Evolutionary conservation across 2,888 invertebrate genomes (phyloP), one percentile per base, ranked within the genome.

Genomic region (Eilema depressum): DNA sequence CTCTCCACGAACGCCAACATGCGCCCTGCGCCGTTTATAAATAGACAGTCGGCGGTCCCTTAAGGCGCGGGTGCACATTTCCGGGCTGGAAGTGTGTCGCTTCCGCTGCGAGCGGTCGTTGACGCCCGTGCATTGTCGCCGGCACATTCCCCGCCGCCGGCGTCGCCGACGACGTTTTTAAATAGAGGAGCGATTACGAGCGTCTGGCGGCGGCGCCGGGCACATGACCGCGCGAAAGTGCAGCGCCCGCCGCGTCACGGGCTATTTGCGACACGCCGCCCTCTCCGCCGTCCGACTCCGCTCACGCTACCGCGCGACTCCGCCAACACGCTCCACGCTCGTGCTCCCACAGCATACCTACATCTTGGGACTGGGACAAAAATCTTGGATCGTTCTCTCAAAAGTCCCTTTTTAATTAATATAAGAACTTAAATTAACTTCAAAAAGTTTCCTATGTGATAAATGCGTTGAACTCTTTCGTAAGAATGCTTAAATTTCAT

Each of bases 51-150:
- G 84, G 86, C 91, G 89, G 91, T 94, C 94, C 94, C 94, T 94
- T 93, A 93, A 94, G 94, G 91, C 94, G 93, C 92, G 90, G 89
- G 93, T 90, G 91, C 89, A 89, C 89, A 91, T 93, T 95, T 95
- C 95, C 95, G 95, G 94, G 93, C 93, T 94, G 94, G 94, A 94
- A 95, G 94, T 94, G 92, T 93, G 93, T 90, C 93, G 94, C 92
- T 95, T 95, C 95, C 95, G 95, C 89, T 89, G 91, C 89, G 89
- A 87, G 92, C 93, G 95, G 94, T 94, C 95, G 92, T 94, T 94
- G 94, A 94, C 94, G 92, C 91, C 88, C 88, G 86, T 88, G 91
- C 91, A 91, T 91, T 92, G 92, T 92, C 93, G 92, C 90, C 89
- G 88, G 86, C 92, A 89, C 94, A 93, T 93, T 93, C 93, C 92